Evolutionary conservation across 2,888 invertebrate species (phyloP).

Genomic region (Tillus elongatus): DNA sequence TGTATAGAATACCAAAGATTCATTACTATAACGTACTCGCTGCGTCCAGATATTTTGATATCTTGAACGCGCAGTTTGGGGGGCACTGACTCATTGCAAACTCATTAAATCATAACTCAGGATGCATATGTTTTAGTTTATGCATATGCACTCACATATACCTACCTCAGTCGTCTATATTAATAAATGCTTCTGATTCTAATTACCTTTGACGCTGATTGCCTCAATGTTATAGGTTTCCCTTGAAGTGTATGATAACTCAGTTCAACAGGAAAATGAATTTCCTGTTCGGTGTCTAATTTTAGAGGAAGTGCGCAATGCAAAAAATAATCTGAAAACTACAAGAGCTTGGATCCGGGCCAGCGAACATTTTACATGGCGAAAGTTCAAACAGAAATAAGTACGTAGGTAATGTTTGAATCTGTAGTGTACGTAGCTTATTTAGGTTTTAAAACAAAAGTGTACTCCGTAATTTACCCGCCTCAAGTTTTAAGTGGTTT

Average conservation of each 20-base stretch:
- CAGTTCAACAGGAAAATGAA: neutral
- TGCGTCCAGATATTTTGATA: too few relatives aligned
- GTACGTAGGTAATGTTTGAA: slow-evolving; percentile 22
- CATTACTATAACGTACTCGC: too few relatives aligned
- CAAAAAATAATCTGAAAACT: slow-evolving; percentile 13
- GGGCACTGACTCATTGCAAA: too few relatives aligned
- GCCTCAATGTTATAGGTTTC: too few relatives aligned
- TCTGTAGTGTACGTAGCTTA: slow-evolving; percentile 16
- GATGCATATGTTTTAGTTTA: too few relatives aligned
- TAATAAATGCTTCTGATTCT: too few relatives aligned
- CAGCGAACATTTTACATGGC: slow-evolving; percentile 23
- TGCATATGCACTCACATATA: too few relatives aligned
- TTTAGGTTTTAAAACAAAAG: slow-evolving; percentile 26
- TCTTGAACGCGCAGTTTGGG: too few relatives aligned
- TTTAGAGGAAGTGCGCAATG: slow-evolving; percentile 4
- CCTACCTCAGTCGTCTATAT: too few relatives aligned
- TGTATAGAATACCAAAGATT: too few relatives aligned
- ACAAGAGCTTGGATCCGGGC: slow-evolving; percentile 24
- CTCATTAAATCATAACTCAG: too few relatives aligned
- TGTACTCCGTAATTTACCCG: slow-evolving; percentile 30
- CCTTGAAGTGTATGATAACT: slow-evolving; percentile 2
- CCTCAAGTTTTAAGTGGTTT: slow-evolving; percentile 32
- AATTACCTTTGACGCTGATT: too few relatives aligned
- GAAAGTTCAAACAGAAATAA: slow-evolving; percentile 25
- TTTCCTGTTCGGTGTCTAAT: slow-evolving; percentile 1